Conservation (phyloP, 2,113 vertebrate genomes). For the Ptilonorhynchus violaceus region DNA sequence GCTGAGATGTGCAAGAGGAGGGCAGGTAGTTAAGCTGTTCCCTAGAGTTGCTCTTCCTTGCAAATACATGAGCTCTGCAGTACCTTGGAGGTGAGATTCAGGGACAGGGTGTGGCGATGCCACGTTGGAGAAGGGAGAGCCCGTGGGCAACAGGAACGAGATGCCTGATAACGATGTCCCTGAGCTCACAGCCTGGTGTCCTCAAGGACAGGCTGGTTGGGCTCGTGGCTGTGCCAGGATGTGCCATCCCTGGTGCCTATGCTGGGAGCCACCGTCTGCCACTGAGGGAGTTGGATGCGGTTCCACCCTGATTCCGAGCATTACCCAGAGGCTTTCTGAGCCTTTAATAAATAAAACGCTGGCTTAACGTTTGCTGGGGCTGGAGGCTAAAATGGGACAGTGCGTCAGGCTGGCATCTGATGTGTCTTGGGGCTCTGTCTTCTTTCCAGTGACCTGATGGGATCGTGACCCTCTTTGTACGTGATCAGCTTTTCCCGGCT, state of each 20-base stretch:
- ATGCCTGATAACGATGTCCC: fast-evolving
- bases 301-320: neutral
- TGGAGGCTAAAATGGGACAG: constrained; percentile 15
- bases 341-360: neutral
- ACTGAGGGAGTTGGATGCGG: fast-evolving
- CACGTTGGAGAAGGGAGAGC: fast-evolving
- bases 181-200: neutral
- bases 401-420: neutral
- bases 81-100: neutral
- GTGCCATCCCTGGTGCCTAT: neutral
- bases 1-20: neutral
- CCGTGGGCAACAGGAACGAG: fast-evolving
- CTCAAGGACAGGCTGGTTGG: neutral
- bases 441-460: constrained; percentile 48
- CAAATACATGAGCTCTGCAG: neutral
- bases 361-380: neutral
- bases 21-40: neutral
- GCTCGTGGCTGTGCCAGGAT: fast-evolving
- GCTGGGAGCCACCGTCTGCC: fast-evolving
- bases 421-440: constrained; percentile 15
- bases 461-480: constrained; percentile 33
- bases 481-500: constrained; percentile 34
- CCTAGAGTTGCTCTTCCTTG: fast-evolving
- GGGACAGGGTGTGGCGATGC: neutral
- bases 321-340: neutral